phyloP scores from a whole-genome alignment of 1,140 invertebrate species.

The Plectrocnemia conspersa region DNA sequence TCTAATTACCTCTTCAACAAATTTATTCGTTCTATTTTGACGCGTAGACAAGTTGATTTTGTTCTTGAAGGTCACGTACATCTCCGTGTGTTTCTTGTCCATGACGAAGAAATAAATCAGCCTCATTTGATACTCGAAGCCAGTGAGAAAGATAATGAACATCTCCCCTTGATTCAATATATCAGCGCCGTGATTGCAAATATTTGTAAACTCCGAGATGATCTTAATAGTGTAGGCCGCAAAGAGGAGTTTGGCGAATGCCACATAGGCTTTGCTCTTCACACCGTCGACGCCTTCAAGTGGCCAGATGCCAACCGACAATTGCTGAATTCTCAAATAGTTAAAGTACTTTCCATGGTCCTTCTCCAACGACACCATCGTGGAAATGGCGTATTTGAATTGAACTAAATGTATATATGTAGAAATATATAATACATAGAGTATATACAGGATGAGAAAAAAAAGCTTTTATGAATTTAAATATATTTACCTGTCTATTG shows the following conservation, averaged over 20 bases:
- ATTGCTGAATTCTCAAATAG: slow-evolving; percentile 15
- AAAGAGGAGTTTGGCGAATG: background rate
- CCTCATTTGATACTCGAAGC: slow-evolving; percentile 13
- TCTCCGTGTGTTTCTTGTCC: background rate
- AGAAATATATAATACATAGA: no score
- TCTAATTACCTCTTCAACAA: no score
- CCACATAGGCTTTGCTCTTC: background rate
- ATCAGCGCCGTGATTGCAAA: slow-evolving; percentile 14
- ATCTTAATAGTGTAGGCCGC: slow-evolving; percentile 14
- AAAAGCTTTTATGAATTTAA: no score
- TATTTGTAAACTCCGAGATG: slow-evolving; percentile 12
- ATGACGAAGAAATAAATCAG: slow-evolving; percentile 20
- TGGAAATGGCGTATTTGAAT: no score
- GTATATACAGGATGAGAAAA: no score
- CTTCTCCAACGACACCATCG: no score
- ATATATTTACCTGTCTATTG: no score
- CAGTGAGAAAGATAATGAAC: slow-evolving; percentile 24
- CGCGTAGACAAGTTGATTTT: slow-evolving; percentile 9
- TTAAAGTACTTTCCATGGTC: no score
- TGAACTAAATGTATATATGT: no score
- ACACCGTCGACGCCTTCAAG: slow-evolving; percentile 5
- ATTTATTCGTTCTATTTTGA: no score
- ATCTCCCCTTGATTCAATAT: slow-evolving; percentile 14
- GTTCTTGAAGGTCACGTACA: slow-evolving; percentile 11
- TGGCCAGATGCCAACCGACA: slow-evolving; percentile 20